Percentiles rank a stretch among this genome's conserved stretches.
Evolutionary conservation across 2,797 vertebrate genomes (phyloP).

Genomic region (Crocodylus rhombifer): DNA sequence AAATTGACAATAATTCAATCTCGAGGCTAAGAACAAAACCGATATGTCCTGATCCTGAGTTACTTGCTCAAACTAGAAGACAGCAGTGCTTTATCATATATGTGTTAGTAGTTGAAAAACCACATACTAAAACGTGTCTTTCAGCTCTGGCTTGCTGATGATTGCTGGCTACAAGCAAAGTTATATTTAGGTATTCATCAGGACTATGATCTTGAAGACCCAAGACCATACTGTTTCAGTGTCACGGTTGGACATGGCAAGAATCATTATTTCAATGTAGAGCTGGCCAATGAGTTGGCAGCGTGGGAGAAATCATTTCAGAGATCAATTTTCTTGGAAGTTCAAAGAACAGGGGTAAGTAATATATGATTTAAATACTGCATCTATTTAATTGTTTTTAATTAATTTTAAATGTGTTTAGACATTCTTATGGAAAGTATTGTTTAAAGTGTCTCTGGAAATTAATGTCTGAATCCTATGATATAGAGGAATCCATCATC

Average conservation of each 20-base stretch:
- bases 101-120: slow-evolving; percentile 52
- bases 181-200: slow-evolving; percentile 89
- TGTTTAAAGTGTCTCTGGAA: not conserved
- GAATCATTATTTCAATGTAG: slow-evolving; percentile 91
- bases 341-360: slow-evolving; percentile 92
- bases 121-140: slow-evolving; percentile 73
- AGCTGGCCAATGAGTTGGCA: slow-evolving; percentile 89
- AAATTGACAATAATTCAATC: not conserved
- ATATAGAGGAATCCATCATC: not conserved
- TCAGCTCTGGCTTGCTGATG: slow-evolving; percentile 91
- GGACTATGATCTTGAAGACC: slow-evolving; percentile 87
- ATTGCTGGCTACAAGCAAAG: slow-evolving; percentile 92
- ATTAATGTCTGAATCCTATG: not conserved
- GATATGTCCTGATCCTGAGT: not conserved
- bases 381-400: not conserved
- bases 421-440: not conserved
- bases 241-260: slow-evolving; percentile 89
- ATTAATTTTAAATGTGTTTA: not conserved
- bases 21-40: not conserved
- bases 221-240: slow-evolving; percentile 90
- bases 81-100: slow-evolving; percentile 9
- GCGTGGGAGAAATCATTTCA: slow-evolving; percentile 95
- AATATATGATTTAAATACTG: not conserved
- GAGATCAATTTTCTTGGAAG: slow-evolving; percentile 92
- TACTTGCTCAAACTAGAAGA: not conserved